A percentile compares a stretch with the other conserved stretches of the same genome.
These are phyloP conservation scores for Abramis brama DNA, from an alignment of 2,113 vertebrate species.

Conservation along the genomic window DNA sequence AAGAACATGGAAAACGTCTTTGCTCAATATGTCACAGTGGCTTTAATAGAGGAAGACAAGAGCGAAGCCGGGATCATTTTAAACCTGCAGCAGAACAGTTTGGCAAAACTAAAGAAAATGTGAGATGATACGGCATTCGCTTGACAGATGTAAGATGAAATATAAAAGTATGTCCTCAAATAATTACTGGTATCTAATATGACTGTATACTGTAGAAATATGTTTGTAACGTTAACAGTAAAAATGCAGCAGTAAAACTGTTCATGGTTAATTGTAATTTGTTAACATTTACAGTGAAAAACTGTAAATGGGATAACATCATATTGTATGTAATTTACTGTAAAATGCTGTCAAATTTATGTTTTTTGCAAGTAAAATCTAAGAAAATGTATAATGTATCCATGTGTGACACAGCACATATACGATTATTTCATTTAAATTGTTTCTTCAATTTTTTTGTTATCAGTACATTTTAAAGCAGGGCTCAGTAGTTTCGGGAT, in stretches of 20 bases:
- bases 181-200: background rate
- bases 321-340: background rate
- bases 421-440: no score
- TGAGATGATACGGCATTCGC: background rate
- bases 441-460: background rate
- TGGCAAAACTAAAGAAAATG: background rate
- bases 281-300: background rate
- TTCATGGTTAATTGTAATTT: no score
- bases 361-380: background rate
- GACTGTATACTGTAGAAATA: background rate
- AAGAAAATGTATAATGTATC: no score
- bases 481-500: no score
- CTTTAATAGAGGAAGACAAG: constrained; percentile 65
- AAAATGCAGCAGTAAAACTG: background rate
- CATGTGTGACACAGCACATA: no score
- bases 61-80: constrained; percentile 43
- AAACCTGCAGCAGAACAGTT: constrained; percentile 18
- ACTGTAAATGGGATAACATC: background rate
- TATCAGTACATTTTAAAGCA: background rate
- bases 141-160: constrained; percentile 3
- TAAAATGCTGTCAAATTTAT: background rate
- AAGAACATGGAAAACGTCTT: constrained; percentile 73
- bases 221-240: background rate
- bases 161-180: background rate
- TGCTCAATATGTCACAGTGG: constrained; percentile 69